Conservation (phyloP, 2,797 vertebrate genomes). For the Ctenosaura bakeri region DNA sequence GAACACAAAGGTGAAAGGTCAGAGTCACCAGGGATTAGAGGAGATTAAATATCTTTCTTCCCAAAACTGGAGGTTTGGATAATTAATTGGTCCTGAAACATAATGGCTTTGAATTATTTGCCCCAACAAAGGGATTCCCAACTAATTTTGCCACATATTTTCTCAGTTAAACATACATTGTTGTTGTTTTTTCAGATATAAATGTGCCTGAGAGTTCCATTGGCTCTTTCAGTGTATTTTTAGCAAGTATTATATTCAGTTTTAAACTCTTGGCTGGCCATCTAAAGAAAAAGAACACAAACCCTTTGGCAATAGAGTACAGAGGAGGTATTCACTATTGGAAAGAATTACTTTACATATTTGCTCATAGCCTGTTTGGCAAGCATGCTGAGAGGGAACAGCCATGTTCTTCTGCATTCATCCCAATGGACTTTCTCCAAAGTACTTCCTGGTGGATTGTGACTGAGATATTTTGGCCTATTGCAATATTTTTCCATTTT, state of each 20-base stretch:
- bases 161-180: neutral
- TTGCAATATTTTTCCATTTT: neutral
- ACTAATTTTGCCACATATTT: neutral
- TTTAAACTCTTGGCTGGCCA: neutral
- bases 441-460: neutral
- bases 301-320: neutral
- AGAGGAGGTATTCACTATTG: neutral
- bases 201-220: neutral
- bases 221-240: neutral
- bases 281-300: neutral
- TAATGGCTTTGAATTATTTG: conserved; percentile 44
- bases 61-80: conserved; percentile 73
- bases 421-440: neutral
- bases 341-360: neutral
- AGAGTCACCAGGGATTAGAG: conserved; percentile 65
- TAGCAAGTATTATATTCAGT: accelerated
- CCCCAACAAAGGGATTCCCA: neutral
- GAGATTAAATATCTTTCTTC: conserved; percentile 81
- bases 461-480: neutral
- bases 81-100: conserved; percentile 78
- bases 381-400: neutral
- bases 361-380: neutral
- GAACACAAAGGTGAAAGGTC: conserved; percentile 74
- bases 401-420: neutral
- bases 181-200: neutral